Conservation (phyloP, 2,888 invertebrate species). For the Callimorpha dominula region DNA sequence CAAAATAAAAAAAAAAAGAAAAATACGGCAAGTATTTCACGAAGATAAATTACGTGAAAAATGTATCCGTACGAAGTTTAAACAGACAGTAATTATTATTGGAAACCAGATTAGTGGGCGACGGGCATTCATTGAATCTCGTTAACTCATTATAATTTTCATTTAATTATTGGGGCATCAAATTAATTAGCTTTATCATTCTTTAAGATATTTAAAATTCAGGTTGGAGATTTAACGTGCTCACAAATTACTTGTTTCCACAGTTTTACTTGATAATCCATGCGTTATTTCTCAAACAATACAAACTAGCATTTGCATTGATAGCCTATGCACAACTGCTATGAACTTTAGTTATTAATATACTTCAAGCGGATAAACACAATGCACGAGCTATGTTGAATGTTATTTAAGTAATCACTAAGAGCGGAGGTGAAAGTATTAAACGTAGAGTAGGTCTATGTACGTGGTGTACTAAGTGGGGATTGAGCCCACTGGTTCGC, state of each 20-base stretch:
- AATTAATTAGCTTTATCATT: background rate
- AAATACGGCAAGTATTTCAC: background rate
- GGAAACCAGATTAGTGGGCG: background rate
- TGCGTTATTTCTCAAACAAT: background rate
- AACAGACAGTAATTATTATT: background rate
- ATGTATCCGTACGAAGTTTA: background rate
- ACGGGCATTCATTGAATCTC: background rate
- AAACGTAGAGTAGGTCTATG: background rate
- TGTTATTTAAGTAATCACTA: background rate
- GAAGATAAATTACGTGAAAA: background rate
- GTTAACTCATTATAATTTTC: background rate
- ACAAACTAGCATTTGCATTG: background rate
- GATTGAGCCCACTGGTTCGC: too few relatives aligned
- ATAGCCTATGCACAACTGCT: background rate
- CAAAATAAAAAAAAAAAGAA: too few relatives aligned
- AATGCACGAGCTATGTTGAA: background rate
- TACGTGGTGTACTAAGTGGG: too few relatives aligned
- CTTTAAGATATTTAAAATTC: background rate
- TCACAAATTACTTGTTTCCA: background rate
- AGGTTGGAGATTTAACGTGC: background rate
- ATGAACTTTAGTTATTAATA: background rate
- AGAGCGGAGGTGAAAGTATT: background rate
- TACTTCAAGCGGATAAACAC: background rate
- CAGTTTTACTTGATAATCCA: background rate
- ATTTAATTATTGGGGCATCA: background rate